phyloP scores from a whole-genome alignment of 2,888 invertebrate genomes.

The Eulithis prunata region DNA sequence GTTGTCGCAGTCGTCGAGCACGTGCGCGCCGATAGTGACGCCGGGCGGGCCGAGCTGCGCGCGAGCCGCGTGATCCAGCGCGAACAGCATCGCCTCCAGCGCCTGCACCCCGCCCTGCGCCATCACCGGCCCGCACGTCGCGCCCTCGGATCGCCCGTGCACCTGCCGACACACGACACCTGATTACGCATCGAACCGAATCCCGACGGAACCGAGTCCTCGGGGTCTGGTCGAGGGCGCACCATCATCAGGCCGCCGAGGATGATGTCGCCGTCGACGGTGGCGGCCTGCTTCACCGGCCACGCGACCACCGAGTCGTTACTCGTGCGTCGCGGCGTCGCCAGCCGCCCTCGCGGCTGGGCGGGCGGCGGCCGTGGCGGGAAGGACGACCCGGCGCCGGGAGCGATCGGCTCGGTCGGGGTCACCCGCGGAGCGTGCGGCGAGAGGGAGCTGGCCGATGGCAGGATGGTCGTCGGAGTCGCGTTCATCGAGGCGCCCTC shows the following conservation, averaged over 20 bases:
- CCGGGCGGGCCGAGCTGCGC: conserved; percentile 86
- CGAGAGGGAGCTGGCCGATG: no score
- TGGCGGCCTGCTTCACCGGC: conserved; percentile 92
- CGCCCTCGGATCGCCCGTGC: conserved; percentile 91
- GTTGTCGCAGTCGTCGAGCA: conserved; percentile 96
- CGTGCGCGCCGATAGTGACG: conserved; percentile 91
- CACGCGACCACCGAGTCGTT: conserved; percentile 69
- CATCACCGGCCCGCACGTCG: conserved; percentile 95
- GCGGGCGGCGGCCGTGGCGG: conserved; percentile 11
- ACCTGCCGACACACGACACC: conserved; percentile 61
- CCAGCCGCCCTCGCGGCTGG: neutral
- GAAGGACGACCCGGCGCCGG: neutral
- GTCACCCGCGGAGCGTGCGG: neutral
- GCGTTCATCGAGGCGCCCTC: neutral
- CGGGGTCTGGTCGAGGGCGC: neutral
- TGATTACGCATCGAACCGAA: no score
- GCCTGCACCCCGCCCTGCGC: conserved; percentile 94
- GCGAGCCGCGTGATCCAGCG: conserved; percentile 89
- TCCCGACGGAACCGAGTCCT: no score
- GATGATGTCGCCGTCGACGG: conserved; percentile 92
- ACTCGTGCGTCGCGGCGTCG: conserved; percentile 9
- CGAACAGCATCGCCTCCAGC: conserved; percentile 94
- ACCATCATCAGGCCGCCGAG: conserved; percentile 96
- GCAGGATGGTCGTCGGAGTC: neutral
- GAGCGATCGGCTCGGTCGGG: neutral